Evolutionary conservation across 2,113 vertebrate species (phyloP).

Genomic region (Lophius piscatorius): DNA sequence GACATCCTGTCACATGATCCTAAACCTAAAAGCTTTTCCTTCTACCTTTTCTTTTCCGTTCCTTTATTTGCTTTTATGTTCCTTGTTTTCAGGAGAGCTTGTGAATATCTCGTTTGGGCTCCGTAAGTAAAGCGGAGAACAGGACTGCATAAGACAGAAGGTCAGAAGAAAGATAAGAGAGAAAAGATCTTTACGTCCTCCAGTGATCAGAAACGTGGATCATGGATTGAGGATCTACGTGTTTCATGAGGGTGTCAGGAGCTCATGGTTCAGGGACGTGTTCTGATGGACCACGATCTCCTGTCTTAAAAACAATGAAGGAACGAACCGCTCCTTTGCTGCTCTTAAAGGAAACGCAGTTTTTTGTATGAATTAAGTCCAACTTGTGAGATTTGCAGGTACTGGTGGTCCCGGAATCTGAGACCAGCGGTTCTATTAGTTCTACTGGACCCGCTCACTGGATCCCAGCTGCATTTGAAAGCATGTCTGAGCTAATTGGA

Average conservation of each 20-base stretch:
- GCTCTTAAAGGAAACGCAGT: too few relatives aligned
- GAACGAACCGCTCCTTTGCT: too few relatives aligned
- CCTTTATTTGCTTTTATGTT: slow-evolving; percentile 7
- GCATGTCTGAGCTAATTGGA: slow-evolving; percentile 16
- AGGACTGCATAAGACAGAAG: background rate
- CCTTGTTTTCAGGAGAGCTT: slow-evolving; percentile 5
- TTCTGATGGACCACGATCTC: too few relatives aligned
- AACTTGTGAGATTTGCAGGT: background rate
- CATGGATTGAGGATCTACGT: too few relatives aligned
- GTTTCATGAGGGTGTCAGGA: too few relatives aligned
- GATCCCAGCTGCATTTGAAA: slow-evolving; percentile 3
- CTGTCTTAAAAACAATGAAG: background rate
- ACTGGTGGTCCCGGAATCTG: background rate
- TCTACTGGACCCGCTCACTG: slow-evolving; percentile 6
- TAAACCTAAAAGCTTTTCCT: background rate
- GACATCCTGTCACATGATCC: background rate
- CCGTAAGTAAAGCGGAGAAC: slow-evolving; percentile 14
- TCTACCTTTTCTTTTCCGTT: background rate
- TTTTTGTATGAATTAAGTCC: too few relatives aligned
- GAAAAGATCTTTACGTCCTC: background rate
- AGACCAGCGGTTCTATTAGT: slow-evolving; percentile 14
- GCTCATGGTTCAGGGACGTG: too few relatives aligned
- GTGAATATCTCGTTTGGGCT: slow-evolving; percentile 13
- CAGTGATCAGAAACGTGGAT: too few relatives aligned
- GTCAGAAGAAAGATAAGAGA: background rate